Base-by-base conservation (phyloP, 2,888 invertebrate species). In the Zelleria hepariella region DNA sequence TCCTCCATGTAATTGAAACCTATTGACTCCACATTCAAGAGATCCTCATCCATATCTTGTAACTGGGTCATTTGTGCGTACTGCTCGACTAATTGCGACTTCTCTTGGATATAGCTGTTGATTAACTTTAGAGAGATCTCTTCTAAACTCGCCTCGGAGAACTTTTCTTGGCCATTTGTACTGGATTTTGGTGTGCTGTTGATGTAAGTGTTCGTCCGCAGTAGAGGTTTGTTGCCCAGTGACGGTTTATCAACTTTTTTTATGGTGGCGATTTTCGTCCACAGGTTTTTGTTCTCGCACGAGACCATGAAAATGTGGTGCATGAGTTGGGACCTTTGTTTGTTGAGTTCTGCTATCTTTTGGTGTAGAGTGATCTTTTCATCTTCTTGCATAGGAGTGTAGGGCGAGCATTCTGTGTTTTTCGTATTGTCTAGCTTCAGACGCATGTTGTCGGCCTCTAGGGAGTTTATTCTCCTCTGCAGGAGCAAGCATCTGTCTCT, bases 261-360 rank as follows among this genome's bases (percentile, higher is more conserved):
- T 26, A 85, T 63, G 15, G 91, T 91, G 5, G 93, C 92, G 59
- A 96, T 85, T 69, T 93, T 92, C 60, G 90, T 92, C 96, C 96
- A 96, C 51, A 96, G 79, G 65, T 93, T 93, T 69, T 93, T 92
- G 75, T 96, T 96, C 77, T 96, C 96, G 67, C 91, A 91, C 2
- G 95, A 93, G 8, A 96, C 94, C 94, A 96, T 94, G 67, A 91
- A 92, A 27, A 95, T 91, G 71, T 94, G 94, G 73, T 94, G 94
- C 67, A 92, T 91, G 0, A 96, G 81, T 71, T 95, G 94, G 0
- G 92, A 91, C 71, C 95, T 95, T 72, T 95, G 94, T 68, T 93
- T 93, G 15, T 89, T 91, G 60, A 95, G 81, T 63, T 94, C 93
- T 21, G 92, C 91, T 23, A 95, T 89, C 75, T 92, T 92, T 64